Base-by-base conservation (phyloP, 2,888 invertebrate genomes). In the Lysandra bellargus region DNA sequence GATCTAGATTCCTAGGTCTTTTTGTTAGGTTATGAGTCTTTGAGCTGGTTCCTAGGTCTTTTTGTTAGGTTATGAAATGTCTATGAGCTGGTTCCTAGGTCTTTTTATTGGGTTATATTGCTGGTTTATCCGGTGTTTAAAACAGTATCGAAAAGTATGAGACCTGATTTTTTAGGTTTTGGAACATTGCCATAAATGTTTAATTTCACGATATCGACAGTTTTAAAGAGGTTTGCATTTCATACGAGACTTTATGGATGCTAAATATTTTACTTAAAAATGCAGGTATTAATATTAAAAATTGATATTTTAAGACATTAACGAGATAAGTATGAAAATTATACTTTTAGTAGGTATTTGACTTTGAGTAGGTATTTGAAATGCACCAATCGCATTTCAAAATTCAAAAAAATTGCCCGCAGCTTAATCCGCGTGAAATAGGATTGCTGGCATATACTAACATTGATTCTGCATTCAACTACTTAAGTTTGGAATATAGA, bases 1-100 rank as follows among this genome's bases (percentile, higher is more conserved):
- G 69, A 69, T 69, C 69, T 37, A 69, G 69, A 69, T 69, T 69
- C 69, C 69, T 69, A 69, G 69, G 14, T 69, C 64, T 69, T 69
- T 37, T 69, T 69, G 37, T 33, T 17, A 17, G 69, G 69, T 37
- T 69, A 37, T 69, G 37, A 69, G 69, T 69, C 5, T 64, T 37
- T 33, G 69, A 33, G 69, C 37, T 30, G 64, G 30, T 64, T 64
- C 64, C 69, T 69, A 30, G 30, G 33, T 69, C 30, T 69, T 69
- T 69, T 69, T 69, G 5, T 5, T 17, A 17, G 69, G 69, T 37
- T 69, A 37, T 69, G 37, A 69, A 23, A 23, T 23, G 69, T 69
- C 5, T 64, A 17, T 33, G 69, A 33, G 69, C 37, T 30, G 64
- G 30, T 64, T 64, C 64, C 69, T 69, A 30, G 30, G 33, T 69